Evolutionary conservation across 2,888 invertebrate genomes (phyloP), one percentile per base, ranked within the genome.

Genomic region (Diarsia brunnea): DNA sequence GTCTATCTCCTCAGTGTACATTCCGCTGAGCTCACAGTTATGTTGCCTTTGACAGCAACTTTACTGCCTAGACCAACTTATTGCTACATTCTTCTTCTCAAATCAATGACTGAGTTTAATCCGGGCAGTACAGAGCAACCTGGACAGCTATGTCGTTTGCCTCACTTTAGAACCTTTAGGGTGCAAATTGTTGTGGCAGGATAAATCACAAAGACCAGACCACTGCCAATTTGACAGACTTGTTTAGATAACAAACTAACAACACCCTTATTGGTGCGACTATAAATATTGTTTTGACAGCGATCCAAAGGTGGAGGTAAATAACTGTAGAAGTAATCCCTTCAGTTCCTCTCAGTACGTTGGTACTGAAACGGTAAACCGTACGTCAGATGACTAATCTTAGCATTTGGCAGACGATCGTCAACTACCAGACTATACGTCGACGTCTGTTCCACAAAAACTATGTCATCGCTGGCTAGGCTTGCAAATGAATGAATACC

Each of bases 321-420:
- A 21, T 38, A 38, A n/a, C 38, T 21, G 14, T 61, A 38, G 12
- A 38, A 38, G 43, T 27, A 51, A 67, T 58, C 61, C 69, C 69
- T 69, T 65, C 31, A 61, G 58, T 55, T 38, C 65, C 72, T 69
- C 55, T 19, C 14, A 31, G 43, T 60, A 49, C 24, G 73, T 63
- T 63, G 73, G 69, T 63, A 72, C 61, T n/a, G 66, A 79, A 58
- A 19, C 51, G 2, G 19, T 53, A 70, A 51, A 19, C 51, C 5
- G 21, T 79, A 70, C 84, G 84, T 73, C 84, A 84, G 66, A 49
- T 64, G 43, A 84, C 80, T 81, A 81, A 81, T 84, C 80, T 79
- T 81, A 73, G 81, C 55, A 69, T 73, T 84, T 81, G 84, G 84
- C 84, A 81, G 27, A 31, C 45, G 47, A 24, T 79, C 24, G 24